Base-by-base conservation (phyloP, 64 coral and sea anemone genomes). In the Montipora capricornis region DNA sequence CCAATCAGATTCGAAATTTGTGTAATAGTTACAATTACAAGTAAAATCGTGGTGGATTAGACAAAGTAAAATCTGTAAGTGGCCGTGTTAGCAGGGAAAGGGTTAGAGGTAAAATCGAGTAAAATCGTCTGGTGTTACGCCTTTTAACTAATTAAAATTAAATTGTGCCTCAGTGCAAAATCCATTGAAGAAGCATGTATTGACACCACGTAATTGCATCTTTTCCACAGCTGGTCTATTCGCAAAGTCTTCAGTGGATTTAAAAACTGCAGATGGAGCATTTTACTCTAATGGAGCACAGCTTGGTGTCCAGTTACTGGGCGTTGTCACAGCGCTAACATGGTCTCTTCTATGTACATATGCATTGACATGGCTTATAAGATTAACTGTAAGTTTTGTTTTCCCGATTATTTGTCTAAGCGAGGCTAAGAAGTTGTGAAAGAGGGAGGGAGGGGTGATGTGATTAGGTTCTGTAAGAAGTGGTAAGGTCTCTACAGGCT, bases 321-420 rank as follows among this genome's bases (percentile, higher is more conserved):
- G 95, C 5, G 89, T 95, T 45, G 53, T 93, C 45, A 75, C 92
- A 17, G 78, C 84, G 11, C 67, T 93, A 2, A 49, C 87, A 4
- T 99, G 98, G 98, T 88, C 98, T 62, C 68, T 82, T 17, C 16
- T 96, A 0, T 96, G 89, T 89, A 96, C 98, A 1, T 94, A 92
- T 15, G n/a, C 92, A 19, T 85, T 99, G 47, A 89, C 92, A 2
- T 96, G 95, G 89, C 89, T 99, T 26, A 96, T 99, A 49, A 95
- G 94, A 75, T 77, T 96, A 77, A 96, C 95, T 80, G 98, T 99
- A 69, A 66, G 92, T 91, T 24, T 45, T 51, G 5, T 71, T 15
- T 64, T 64, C 13, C 61, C 61, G 9, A 12, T 66, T 66, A 0
- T 82, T 45, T 66, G 55, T 62, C 64, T 82, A 5, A 19, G 47